Conservation (phyloP, 2,113 vertebrate genomes). For the Leptobrachium leishanense region DNA sequence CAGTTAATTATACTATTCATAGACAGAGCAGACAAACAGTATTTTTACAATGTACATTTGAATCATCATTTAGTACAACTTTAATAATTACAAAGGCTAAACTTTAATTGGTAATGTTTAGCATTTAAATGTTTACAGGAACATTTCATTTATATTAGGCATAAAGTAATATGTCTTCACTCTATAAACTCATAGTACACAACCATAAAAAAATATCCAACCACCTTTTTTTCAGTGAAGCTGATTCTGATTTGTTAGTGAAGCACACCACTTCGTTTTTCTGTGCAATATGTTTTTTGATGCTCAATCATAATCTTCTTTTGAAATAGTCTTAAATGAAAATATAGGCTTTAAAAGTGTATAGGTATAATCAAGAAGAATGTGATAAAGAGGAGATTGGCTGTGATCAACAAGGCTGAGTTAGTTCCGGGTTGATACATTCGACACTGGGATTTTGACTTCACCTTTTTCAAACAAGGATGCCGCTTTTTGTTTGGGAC, state of each 20-base stretch:
- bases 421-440: constrained; percentile 66
- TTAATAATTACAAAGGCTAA: constrained; percentile 42
- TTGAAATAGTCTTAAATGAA: constrained; percentile 27
- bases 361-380: constrained; percentile 21
- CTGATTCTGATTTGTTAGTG: constrained; percentile 17
- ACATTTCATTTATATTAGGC: constrained; percentile 39
- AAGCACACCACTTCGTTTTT: not conserved
- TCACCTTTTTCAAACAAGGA: constrained; percentile 92
- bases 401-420: constrained; percentile 2
- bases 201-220: constrained; percentile 46
- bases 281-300: constrained; percentile 2
- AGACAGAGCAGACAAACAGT: constrained; percentile 46
- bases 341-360: constrained; percentile 39
- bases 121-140: constrained; percentile 28
- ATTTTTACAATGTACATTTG: constrained; percentile 39
- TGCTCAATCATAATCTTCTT: constrained; percentile 18
- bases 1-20: constrained; percentile 42
- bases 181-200: constrained; percentile 30
- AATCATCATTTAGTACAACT: constrained; percentile 40
- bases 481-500: constrained; percentile 89
- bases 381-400: constrained; percentile 27
- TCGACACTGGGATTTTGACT: constrained; percentile 88
- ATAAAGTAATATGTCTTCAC: constrained; percentile 29
- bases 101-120: constrained; percentile 30
- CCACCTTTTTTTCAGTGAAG: constrained; percentile 37